Evolutionary conservation across 2,113 vertebrate genomes (phyloP).

Genomic region (Dicentrarchus labrax): DNA sequence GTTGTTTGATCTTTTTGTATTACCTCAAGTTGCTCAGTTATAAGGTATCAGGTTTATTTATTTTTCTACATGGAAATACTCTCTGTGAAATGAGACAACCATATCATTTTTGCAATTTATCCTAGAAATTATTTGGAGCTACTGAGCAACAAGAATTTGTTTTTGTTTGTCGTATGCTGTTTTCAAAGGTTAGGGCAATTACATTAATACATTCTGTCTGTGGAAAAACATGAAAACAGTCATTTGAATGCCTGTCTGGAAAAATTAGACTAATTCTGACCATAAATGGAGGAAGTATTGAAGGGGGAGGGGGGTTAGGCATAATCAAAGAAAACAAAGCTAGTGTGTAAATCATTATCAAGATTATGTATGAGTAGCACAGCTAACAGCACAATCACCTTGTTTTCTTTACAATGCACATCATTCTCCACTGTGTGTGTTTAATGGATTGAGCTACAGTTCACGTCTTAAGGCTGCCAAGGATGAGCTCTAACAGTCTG

Average conservation of each 20-base stretch:
- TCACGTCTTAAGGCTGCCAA: constrained; percentile 63
- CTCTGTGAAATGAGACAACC: background rate
- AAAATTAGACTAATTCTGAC: background rate
- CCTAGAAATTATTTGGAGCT: background rate
- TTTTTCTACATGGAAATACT: background rate
- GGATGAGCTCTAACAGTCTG: constrained; percentile 71
- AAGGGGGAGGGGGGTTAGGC: background rate
- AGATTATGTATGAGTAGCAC: background rate
- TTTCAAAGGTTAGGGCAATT: constrained; percentile 18
- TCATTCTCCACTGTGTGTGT: constrained; percentile 44
- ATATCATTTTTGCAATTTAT: background rate
- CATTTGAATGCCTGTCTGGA: background rate
- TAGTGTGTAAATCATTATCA: constrained; percentile 9
- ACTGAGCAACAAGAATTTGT: background rate
- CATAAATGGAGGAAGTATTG: background rate
- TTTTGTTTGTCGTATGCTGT: background rate
- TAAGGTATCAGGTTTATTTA: background rate
- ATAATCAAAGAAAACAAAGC: constrained; percentile 29
- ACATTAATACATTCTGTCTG: constrained; percentile 11
- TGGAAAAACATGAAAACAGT: background rate
- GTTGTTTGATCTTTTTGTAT: too few relatives aligned
- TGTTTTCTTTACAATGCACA: constrained; percentile 38
- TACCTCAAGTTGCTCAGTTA: too few relatives aligned
- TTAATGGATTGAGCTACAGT: constrained; percentile 67
- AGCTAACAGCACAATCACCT: background rate